Percentiles rank a stretch among this genome's conserved stretches.
Evolutionary conservation across 2,113 vertebrate genomes (phyloP).

Genomic region (Paramisgurnus dabryanus): DNA sequence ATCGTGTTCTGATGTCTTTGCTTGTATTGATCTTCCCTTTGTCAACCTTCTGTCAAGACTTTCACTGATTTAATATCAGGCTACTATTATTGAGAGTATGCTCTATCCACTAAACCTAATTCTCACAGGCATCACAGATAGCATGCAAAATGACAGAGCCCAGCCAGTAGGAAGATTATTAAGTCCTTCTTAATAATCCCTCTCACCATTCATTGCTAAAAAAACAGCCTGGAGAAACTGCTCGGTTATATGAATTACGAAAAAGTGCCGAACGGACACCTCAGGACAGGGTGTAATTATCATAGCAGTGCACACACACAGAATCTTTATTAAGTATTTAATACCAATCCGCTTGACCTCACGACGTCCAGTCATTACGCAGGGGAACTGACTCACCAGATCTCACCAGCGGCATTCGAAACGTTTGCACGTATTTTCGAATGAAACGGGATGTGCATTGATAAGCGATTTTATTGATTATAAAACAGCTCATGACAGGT

Average conservation of each 20-base stretch:
- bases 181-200: slow-evolving; percentile 1
- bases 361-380: slow-evolving; percentile 38
- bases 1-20: background rate
- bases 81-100: background rate
- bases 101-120: background rate
- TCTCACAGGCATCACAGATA: background rate
- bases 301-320: slow-evolving; percentile 7
- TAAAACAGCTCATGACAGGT: background rate
- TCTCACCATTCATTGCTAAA: slow-evolving; percentile 25
- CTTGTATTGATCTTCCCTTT: background rate
- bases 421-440: too few species aligned
- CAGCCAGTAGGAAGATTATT: background rate
- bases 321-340: slow-evolving; percentile 48
- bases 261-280: slow-evolving; percentile 34
- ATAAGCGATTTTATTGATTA: background rate
- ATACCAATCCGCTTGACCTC: slow-evolving; percentile 41
- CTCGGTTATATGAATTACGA: slow-evolving; percentile 22
- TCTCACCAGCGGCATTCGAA: background rate
- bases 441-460: too few species aligned
- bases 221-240: slow-evolving; percentile 23
- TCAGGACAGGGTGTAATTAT: slow-evolving; percentile 48
- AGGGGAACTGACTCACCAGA: background rate
- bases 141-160: background rate
- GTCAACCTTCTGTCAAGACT: too few species aligned
- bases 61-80: too few species aligned